A percentile compares a stretch with the other conserved stretches of the same genome.
Evolutionary conservation across 2,888 invertebrate species (phyloP).

Genomic region (Drosophila pseudotalamancana): DNA sequence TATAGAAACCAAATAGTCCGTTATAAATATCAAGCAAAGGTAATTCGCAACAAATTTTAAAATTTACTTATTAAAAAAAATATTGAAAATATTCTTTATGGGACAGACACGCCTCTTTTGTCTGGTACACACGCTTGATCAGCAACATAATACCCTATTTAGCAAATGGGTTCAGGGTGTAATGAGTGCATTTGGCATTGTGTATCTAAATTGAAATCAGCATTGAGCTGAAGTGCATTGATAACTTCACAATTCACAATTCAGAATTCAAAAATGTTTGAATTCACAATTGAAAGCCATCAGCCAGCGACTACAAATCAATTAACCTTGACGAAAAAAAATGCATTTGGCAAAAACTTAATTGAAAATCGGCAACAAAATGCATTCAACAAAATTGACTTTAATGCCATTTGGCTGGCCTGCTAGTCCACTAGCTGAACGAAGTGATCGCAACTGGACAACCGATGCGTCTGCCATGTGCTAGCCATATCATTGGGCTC

Average conservation of each 20-base stretch:
- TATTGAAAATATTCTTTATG: no score
- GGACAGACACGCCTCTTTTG: no score
- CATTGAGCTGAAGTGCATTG: conserved; percentile 72
- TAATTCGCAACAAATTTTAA: no score
- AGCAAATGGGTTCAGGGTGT: background rate
- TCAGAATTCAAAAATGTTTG: conserved; percentile 19
- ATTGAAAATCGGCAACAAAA: conserved; percentile 68
- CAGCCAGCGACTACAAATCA: conserved; percentile 50
- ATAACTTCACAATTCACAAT: conserved; percentile 58
- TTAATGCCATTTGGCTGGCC: conserved; percentile 54
- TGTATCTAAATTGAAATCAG: conserved; percentile 74
- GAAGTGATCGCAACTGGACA: conserved; percentile 48
- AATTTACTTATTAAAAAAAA: no score
- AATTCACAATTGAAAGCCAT: conserved; percentile 55
- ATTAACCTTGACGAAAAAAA: conserved; percentile 74
- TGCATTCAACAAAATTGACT: conserved; percentile 65
- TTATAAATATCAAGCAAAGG: no score
- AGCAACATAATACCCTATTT: no score
- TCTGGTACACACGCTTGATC: no score
- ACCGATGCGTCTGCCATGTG: conserved; percentile 60
- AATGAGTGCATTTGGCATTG: conserved; percentile 48
- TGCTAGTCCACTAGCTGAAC: conserved; percentile 11
- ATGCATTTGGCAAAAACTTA: conserved; percentile 67
- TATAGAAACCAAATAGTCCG: no score
- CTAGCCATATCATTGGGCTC: conserved; percentile 49